Evolutionary conservation across 2,113 vertebrate species (phyloP).

Genomic region (Erpornis zantholeuca): DNA sequence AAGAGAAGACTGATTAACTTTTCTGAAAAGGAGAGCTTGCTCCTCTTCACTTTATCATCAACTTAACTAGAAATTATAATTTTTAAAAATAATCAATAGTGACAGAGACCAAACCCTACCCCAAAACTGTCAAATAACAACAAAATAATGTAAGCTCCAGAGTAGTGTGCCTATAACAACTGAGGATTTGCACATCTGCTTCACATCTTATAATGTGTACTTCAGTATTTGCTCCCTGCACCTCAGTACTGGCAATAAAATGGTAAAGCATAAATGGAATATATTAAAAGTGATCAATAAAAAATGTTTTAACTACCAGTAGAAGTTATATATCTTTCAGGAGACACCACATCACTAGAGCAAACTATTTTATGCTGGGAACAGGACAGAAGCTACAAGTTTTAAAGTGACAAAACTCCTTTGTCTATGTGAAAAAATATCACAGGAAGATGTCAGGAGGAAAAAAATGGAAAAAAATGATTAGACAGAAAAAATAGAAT

Average conservation of each 20-base stretch:
- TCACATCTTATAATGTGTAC: background rate
- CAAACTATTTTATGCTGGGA: background rate
- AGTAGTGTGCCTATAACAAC: background rate
- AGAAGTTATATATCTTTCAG: background rate
- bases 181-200: background rate
- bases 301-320: background rate
- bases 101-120: background rate
- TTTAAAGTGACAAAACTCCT: background rate
- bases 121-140: background rate
- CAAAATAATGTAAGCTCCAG: background rate
- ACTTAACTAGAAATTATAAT: background rate
- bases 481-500: background rate
- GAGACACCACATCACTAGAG: background rate
- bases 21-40: background rate
- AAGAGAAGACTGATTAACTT: background rate
- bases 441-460: background rate
- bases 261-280: background rate
- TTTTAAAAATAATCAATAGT: background rate
- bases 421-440: background rate
- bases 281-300: background rate
- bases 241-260: background rate
- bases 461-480: background rate
- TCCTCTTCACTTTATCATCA: background rate
- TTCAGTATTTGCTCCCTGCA: background rate
- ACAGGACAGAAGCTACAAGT: background rate